Base-by-base conservation (phyloP, 1,140 invertebrate species). In the Amphibalanus amphitrite region DNA sequence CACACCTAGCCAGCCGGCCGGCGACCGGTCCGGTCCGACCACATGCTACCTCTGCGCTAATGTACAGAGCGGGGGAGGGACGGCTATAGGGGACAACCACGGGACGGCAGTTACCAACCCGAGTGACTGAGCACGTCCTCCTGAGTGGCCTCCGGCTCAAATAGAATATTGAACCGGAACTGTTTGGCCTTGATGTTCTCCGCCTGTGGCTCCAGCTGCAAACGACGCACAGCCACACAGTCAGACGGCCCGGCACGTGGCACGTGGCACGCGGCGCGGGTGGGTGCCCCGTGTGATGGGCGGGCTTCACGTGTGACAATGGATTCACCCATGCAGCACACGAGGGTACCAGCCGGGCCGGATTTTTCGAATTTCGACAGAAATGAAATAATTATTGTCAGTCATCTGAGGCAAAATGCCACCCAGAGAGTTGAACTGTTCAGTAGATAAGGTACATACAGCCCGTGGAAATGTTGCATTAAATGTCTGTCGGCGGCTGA, bases 111-210 rank as follows among this genome's bases (percentile, higher is more conserved):
- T 59, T 89, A 67, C 65, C 23, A 67, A 0, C 91, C 91, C 3
- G 87, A 91, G 81, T 90, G 89, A 79, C 91, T 88, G 38, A 92
- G 80, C 65, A 92, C 85, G 72, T 86, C 85, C 69, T 86, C 84
- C 80, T 95, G 93, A 0, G 87, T 89, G 0, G 91, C 89, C 13
- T 89, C 88, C 0, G 90, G 89, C 78, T 93, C 91, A 77, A 95
- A 95, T 25, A 95, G 92, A 3, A 81, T 78, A 74, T 83, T 82
- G 70, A 82, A 82, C 15, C 79, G 79, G 70, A 79, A 83, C 15
- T 75, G 71, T 73, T 80, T 78, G 15, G 77, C 70, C 28, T 75
- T 71, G 6, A 59, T 59, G 47, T 59, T 59, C 6, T 13, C 47
- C 1, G 47, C 47, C 23, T 3, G 6, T 20, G 47, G 47, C 47